Conservation (phyloP, 2,888 invertebrate genomes). For the Lomographa bimaculata region DNA sequence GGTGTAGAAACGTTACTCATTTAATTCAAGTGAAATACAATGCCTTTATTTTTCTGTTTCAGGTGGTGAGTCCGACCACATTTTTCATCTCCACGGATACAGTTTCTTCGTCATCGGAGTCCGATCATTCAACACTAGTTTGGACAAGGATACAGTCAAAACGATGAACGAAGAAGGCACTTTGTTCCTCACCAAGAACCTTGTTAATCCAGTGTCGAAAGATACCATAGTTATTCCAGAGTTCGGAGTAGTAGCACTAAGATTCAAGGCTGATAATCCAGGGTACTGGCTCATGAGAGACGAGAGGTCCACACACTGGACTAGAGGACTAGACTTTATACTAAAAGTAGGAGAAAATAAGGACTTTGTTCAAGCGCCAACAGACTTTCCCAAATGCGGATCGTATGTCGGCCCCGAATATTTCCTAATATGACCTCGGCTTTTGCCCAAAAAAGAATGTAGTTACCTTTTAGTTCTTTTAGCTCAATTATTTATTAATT, state of each 20-base stretch:
- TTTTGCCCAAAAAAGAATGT: constrained; percentile 13
- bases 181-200: constrained; percentile 81
- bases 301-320: constrained; percentile 89
- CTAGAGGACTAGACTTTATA: constrained; percentile 89
- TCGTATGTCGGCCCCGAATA: constrained; percentile 90
- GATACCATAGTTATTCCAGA: constrained; percentile 90
- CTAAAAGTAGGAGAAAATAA: constrained; percentile 87
- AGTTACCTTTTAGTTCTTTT: constrained; percentile 36
- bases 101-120: constrained; percentile 87
- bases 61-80: constrained; percentile 86
- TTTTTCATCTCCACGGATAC: constrained; percentile 91
- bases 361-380: constrained; percentile 87
- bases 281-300: constrained; percentile 93
- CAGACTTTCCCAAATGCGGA: constrained; percentile 90
- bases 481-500: constrained; percentile 55
- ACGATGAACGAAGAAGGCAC: constrained; percentile 82
- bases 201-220: constrained; percentile 85
- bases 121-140: constrained; percentile 75
- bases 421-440: constrained; percentile 81
- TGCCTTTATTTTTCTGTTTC: constrained; percentile 39
- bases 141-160: constrained; percentile 79
- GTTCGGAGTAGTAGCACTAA: constrained; percentile 86
- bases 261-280: constrained; percentile 90
- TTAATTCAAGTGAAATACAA: too few relatives aligned
- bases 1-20: too few relatives aligned